Evolutionary conservation across 1,140 invertebrate species (phyloP), one percentile per base, ranked within the genome.

Genomic region (Drosophila bocki): DNA sequence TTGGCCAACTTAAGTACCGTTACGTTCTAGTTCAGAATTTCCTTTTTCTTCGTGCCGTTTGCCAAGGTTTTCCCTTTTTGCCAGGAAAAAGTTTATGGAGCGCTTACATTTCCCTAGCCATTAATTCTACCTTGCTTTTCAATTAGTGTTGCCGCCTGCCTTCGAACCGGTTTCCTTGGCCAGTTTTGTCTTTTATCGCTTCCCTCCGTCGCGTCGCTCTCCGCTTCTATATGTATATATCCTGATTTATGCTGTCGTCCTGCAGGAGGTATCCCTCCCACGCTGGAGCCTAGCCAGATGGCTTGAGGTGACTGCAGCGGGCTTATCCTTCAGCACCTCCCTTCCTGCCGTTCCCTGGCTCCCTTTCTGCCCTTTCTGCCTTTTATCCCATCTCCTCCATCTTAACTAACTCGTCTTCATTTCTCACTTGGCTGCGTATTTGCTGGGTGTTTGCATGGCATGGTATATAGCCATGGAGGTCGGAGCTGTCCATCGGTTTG

Each of bases 351-450:
- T 29, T 44, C 17, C 33, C 35, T 17, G 0, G 9, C 6, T 17
- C 44, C 2, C 15, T n/a, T 15, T 17, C 41, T 48, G 0, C 26
- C 26, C 26, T 29, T 15, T 17, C 48, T 3, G 13, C 59, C 62
- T 35, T 44, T 42, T 41, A 42, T 33, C 19, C 32, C 41, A 7
- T n/a, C 15, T 9, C 19, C 26, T 22, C 65, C 50, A 61, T 64
- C 80, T 83, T 91, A 81, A 91, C 87, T 75, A 91, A 91, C 86
- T 90, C 88, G 80, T 91, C 87, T 91, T 91, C 88, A 91, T 91
- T 91, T 91, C 83, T 83, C 87, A 91, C 80, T 84, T 83, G 80
- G 83, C 42, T 91, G 86, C 64, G 75, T 90, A 83, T 90, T 90
- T 90, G 79, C 87, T 50, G 58, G 69, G 77, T 62, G 47, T 74